phyloP scores from a whole-genome alignment of 2,113 vertebrate species.

The Sinosuthora webbiana region DNA sequence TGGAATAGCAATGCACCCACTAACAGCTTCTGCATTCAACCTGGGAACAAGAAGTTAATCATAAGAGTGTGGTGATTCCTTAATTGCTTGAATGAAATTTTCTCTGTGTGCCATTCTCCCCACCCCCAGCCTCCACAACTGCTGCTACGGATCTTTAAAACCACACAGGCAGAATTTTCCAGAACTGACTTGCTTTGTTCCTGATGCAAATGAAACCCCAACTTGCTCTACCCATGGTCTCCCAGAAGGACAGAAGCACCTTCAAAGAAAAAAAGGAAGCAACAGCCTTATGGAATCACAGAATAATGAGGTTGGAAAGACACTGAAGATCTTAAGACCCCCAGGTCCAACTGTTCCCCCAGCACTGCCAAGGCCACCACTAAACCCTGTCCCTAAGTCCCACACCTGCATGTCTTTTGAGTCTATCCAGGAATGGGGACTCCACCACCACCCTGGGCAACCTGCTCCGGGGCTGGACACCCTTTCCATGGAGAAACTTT shows the following conservation, averaged over 20 bases:
- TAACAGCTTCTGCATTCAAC: constrained; percentile 63
- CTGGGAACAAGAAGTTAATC: constrained; percentile 64
- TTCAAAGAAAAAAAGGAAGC: background rate
- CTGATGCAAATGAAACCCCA: background rate
- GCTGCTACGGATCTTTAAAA: background rate
- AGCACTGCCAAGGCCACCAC: background rate
- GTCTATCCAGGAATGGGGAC: background rate
- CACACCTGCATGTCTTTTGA: background rate
- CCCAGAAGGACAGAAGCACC: background rate
- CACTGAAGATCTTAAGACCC: rapidly evolving
- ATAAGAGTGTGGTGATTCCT: constrained; percentile 61
- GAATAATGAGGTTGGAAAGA: background rate
- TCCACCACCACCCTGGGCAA: background rate
- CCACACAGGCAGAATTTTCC: background rate
- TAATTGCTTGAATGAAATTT: constrained; percentile 66
- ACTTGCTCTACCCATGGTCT: background rate
- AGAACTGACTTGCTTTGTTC: background rate
- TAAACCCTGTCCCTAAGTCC: background rate
- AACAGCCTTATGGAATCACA: background rate
- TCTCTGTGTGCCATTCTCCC: constrained; percentile 29
- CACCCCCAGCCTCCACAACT: background rate
- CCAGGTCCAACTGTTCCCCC: rapidly evolving
- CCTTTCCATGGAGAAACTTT: background rate
- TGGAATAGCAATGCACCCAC: constrained; percentile 65
- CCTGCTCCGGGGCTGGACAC: background rate